phyloP scores from a whole-genome alignment of 2,797 vertebrate genomes.

The Notolabrus celidotus region DNA sequence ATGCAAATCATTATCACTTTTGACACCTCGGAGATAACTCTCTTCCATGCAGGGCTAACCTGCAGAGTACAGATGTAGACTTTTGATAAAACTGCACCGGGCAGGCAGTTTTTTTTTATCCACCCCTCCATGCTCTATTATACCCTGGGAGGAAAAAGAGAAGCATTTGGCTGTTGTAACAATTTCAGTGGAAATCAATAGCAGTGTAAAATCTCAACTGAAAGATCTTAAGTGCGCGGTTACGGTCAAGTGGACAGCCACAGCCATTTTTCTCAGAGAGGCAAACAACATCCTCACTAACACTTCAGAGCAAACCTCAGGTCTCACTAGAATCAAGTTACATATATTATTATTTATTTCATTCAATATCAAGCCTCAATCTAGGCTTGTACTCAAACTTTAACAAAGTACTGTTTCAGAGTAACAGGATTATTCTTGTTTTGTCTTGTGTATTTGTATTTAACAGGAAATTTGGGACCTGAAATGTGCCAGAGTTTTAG shows the following conservation, averaged over 20 bases:
- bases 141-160: neutral
- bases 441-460: neutral
- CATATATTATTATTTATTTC: neutral
- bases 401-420: neutral
- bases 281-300: conserved; percentile 3
- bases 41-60: conserved; percentile 15
- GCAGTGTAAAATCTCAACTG: conserved; percentile 14
- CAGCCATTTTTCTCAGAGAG: neutral
- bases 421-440: neutral
- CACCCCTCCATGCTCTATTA: neutral
- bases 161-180: conserved; percentile 30
- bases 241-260: conserved; percentile 4
- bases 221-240: conserved; percentile 5
- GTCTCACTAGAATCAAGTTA: neutral
- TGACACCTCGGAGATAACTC: conserved; percentile 40
- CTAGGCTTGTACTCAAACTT: neutral
- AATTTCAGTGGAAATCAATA: conserved; percentile 48
- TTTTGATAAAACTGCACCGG: conserved; percentile 47
- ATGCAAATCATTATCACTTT: conserved; percentile 48
- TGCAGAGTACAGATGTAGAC: conserved; percentile 38
- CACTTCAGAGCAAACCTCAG: neutral
- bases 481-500: neutral
- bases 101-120: conserved; percentile 14
- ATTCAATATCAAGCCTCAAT: neutral
- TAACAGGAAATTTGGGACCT: neutral